phyloP scores from a whole-genome alignment of 1,140 invertebrate species.

The Chymomyza costata region DNA sequence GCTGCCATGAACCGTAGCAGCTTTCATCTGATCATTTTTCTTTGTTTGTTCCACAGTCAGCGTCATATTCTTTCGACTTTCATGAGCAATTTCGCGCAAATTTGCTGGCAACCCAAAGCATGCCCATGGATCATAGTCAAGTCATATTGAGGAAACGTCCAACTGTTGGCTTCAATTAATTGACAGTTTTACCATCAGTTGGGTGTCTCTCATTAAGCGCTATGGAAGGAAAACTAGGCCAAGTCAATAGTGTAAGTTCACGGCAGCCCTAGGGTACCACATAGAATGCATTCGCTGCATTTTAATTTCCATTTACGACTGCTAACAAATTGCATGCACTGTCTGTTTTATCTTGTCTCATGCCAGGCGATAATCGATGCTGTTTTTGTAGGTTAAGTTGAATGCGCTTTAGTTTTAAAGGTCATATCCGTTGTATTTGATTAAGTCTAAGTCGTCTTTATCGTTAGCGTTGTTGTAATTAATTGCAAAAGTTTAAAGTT shows the following conservation, averaged over 20 bases:
- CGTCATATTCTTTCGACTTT: conserved; percentile 2
- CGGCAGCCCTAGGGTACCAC: conserved; percentile 27
- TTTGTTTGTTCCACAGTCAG: neutral
- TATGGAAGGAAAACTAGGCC: no score
- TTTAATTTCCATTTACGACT: conserved; percentile 34
- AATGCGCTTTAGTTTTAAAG: no score
- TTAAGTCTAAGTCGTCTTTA: conserved; percentile 37
- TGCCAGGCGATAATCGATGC: neutral
- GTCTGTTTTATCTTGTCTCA: conserved; percentile 22
- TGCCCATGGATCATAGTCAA: conserved; percentile 11
- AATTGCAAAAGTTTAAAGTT: conserved; percentile 70
- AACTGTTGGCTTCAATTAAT: conserved; percentile 39
- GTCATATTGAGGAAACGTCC: no score
- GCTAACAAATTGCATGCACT: conserved; percentile 37
- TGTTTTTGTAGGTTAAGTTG: conserved; percentile 24
- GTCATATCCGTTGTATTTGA: conserved; percentile 11
- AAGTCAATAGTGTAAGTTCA: conserved; percentile 18
- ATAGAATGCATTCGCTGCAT: conserved; percentile 25
- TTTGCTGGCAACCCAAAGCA: no score
- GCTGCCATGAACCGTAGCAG: no score
- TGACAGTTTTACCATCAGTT: conserved; percentile 43
- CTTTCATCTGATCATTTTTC: neutral
- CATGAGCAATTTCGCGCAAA: conserved; percentile 11
- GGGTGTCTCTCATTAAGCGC: conserved; percentile 41
- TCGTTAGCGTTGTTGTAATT: conserved; percentile 55